phyloP scores from a whole-genome alignment of 2,797 vertebrate species.

The Urocyon cinereoargenteus region DNA sequence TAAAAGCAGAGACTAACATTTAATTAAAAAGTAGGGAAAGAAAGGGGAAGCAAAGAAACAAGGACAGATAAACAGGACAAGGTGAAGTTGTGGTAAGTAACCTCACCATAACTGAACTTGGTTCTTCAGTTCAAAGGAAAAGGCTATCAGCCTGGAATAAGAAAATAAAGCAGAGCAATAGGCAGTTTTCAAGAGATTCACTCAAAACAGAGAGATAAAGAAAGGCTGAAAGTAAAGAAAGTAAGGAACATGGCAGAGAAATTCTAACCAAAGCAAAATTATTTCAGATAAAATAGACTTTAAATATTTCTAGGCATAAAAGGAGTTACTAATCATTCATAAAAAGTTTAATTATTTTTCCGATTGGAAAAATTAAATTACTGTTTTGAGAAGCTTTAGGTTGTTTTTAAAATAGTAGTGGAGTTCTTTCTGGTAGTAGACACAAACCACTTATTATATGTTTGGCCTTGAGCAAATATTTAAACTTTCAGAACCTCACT shows the following conservation, averaged over 20 bases:
- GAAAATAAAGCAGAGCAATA: not conserved
- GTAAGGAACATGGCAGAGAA: not conserved
- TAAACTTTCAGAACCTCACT: not conserved
- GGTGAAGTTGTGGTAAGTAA: not conserved
- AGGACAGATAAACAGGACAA: not conserved
- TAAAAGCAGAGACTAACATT: not conserved
- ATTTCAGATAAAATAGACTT: not conserved
- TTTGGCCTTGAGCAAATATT: not conserved
- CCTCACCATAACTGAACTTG: not conserved
- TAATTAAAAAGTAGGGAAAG: not conserved
- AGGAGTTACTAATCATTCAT: not conserved
- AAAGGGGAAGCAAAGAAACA: not conserved
- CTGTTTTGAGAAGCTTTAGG: not conserved
- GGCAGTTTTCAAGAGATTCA: not conserved
- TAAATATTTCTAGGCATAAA: not conserved
- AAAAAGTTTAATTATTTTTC: not conserved
- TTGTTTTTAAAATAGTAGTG: not conserved
- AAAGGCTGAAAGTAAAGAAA: slow-evolving; percentile 5
- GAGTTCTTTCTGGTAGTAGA: not conserved
- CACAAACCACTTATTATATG: not conserved
- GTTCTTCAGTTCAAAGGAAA: not conserved
- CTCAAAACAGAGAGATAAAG: not conserved
- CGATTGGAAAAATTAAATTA: not conserved
- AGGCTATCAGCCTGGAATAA: not conserved
- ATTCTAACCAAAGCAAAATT: not conserved